Base-by-base conservation (phyloP, 2,888 invertebrate species). In the Philereme vetulata region DNA sequence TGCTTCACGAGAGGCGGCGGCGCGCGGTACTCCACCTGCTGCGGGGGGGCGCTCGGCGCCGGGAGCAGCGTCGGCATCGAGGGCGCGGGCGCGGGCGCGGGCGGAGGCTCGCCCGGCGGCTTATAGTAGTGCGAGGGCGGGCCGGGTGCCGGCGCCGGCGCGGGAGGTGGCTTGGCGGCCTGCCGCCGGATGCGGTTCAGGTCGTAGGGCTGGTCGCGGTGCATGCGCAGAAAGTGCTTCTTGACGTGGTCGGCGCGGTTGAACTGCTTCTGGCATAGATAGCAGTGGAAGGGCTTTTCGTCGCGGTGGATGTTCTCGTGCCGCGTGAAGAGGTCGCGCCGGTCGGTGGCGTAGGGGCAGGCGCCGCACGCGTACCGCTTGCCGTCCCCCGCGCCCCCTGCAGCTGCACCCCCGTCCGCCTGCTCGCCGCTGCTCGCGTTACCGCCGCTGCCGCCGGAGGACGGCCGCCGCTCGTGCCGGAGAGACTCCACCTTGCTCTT, bases 241-340 rank as follows among this genome's bases (percentile, higher is more conserved):
- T 98, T 98, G 48, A 98, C 98, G 82, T 98, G 98, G 86, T 98
- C 98, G 43, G 98, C 98, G 53, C 98, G 94, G 86, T 98, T 98
- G 90, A 98, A 98, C 84, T 97, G 97, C 86, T 98, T 97, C 81
- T 96, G 95, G 81, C 98, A 98, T 38, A 97, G 95, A 83, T 98
- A 98, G 85, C 98, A 98, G 81, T 97, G 97, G 83, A 98, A 98
- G 5, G 98, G 98, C 82, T 98, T 98, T 82, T 98, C 97, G 82
- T 97, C 97, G 72, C 97, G 95, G 82, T 98, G 98, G 67, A 98
- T 98, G 84, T 97, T 98, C 88, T 98, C 97, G 85, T 98, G 98
- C 40, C 98, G 94, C 44, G 97, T 97, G 86, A 96, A 98, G 47
- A 98, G 93, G 88, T 98, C 98, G 66, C 97, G 94, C 10, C 98